Conservation (phyloP, 2,113 vertebrate genomes). For the Equus przewalskii region DNA sequence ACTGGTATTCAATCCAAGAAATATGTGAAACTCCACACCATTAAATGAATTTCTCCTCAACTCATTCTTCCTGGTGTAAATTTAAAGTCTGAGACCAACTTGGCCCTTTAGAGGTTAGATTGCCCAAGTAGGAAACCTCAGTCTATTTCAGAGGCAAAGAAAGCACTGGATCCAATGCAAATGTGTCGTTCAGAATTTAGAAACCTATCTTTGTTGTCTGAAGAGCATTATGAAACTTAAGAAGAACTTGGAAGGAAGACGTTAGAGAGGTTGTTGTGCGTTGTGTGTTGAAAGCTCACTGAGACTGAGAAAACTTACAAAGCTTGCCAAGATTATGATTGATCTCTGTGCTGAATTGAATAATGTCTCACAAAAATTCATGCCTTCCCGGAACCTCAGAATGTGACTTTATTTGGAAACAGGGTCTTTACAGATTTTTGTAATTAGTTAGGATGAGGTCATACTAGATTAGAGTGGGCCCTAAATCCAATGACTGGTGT, state of each 20-base stretch:
- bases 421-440: neutral
- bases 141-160: conserved; percentile 72
- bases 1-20: neutral
- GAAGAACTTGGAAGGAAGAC: conserved; percentile 78
- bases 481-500: neutral
- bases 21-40: neutral
- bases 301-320: conserved; percentile 81
- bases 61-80: neutral
- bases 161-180: conserved; percentile 61
- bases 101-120: neutral
- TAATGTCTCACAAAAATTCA: neutral
- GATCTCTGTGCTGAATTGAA: conserved; percentile 46
- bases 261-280: conserved; percentile 11
- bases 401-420: neutral
- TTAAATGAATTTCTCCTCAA: neutral
- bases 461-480: neutral
- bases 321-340: conserved; percentile 72
- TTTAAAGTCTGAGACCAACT: neutral
- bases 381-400: neutral
- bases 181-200: conserved; percentile 59
- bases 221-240: conserved; percentile 76
- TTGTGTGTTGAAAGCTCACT: conserved; percentile 57
- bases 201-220: conserved; percentile 79
- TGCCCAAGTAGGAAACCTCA: conserved; percentile 73
- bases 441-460: neutral